Conservation (phyloP, 2,797 vertebrate genomes). For the Anolis apletophallus region DNA sequence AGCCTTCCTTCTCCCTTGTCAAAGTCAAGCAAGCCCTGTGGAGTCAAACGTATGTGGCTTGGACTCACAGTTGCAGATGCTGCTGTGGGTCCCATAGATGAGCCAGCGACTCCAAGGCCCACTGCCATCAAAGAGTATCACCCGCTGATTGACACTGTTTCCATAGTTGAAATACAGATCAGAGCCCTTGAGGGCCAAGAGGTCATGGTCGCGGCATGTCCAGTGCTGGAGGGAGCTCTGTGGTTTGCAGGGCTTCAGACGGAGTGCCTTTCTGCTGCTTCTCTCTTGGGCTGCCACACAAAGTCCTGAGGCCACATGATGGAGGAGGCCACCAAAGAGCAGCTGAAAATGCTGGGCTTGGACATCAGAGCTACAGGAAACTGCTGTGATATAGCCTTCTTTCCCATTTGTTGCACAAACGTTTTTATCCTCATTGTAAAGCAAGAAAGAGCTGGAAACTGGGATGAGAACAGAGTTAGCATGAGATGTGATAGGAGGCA, state of each 20-base stretch:
- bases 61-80: constrained; percentile 27
- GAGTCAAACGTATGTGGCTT: background rate
- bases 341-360: background rate
- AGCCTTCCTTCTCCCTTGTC: background rate
- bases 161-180: constrained; percentile 28
- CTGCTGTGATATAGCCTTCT: background rate
- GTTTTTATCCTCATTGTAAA: constrained; percentile 4
- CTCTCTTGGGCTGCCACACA: background rate
- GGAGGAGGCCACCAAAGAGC: constrained; percentile 11
- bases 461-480: background rate
- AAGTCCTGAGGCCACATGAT: background rate
- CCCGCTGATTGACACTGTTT: background rate
- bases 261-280: background rate
- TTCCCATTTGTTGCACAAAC: constrained; percentile 1
- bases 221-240: constrained; percentile 1
- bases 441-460: background rate
- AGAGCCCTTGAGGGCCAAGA: constrained; percentile 21
- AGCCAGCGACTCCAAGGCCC: constrained; percentile 33
- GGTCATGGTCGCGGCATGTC: background rate
- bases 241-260: background rate
- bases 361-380: background rate
- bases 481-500: background rate
- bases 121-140: background rate
- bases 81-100: background rate
- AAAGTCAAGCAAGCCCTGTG: background rate